These are phyloP conservation scores for Lepisosteus osseus DNA, from an alignment of 2,113 vertebrate species.

Conservation along the genomic window DNA sequence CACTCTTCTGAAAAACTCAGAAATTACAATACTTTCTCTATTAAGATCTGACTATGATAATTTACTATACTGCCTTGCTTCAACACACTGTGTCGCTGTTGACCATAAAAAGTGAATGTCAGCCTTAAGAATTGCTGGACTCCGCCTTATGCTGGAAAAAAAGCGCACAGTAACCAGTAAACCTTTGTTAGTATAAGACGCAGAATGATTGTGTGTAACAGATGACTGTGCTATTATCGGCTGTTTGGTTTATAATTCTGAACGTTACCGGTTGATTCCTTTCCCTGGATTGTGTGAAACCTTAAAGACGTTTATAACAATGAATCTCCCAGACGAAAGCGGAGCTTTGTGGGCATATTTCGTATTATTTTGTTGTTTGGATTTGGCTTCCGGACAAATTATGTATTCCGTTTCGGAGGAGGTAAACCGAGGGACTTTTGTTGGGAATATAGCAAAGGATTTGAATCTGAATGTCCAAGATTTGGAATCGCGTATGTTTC, in stretches of 20 bases:
- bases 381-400: slow-evolving; percentile 41
- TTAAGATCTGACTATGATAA: too few relatives aligned
- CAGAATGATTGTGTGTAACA: not conserved
- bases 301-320: not conserved
- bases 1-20: too few relatives aligned
- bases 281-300: not conserved
- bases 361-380: slow-evolving; percentile 31
- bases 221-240: not conserved
- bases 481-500: slow-evolving; percentile 56
- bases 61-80: too few relatives aligned
- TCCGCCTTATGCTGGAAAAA: slow-evolving; percentile 28
- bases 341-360: slow-evolving; percentile 23
- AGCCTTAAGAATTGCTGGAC: slow-evolving; percentile 13
- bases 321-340: slow-evolving; percentile 9
- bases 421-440: slow-evolving; percentile 53
- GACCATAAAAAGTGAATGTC: slow-evolving; percentile 21
- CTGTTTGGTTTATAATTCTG: not conserved
- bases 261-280: not conserved
- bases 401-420: slow-evolving; percentile 61
- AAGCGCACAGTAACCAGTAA: not conserved
- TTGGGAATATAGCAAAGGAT: slow-evolving; percentile 67
- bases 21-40: too few relatives aligned
- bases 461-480: slow-evolving; percentile 52
- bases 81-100: slow-evolving; percentile 23
- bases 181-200: slow-evolving; percentile 10